Base-by-base conservation (phyloP, 2,888 invertebrate genomes). In the Rotaria sp. region DNA sequence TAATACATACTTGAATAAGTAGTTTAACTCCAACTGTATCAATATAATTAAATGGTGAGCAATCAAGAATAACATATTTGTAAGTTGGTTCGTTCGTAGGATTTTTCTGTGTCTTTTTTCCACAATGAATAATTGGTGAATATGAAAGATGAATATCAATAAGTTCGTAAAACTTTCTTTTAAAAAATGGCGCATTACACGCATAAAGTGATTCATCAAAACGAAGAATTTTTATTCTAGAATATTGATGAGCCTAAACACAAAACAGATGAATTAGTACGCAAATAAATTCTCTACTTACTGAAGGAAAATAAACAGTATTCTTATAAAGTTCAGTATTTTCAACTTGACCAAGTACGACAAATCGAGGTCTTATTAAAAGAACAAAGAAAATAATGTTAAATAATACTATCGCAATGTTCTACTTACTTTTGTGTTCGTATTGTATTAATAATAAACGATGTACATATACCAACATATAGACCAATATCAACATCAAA, bases 1-100 rank as follows among this genome's bases (percentile, higher is more conserved):
- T 35, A 0, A 2, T 15, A 10, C 88, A 48, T 88, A 90, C 90
- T 88, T 89, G 88, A 75, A 88, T 88, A 26, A 90, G 87, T 26
- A 89, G 88, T 88, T 90, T 90, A 13, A 90, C 90, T 0, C 90
- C 90, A 86, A 90, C 89, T 13, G 89, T 89, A 87, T 90, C 90
- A 15, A 90, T 89, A 86, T 89, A 90, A 85, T 89, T 89, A 89
- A 90, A 89, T 5, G 89, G 89, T n/a, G 91, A 91, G 88, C 91
- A 92, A 88, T 92, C 92, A 85, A 91, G 87, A 87, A 91, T 89
- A 75, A 90, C 88, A 55, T 26, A 75, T 75, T 75, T 75, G n/a
- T 35, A 67, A 4, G 15, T 18, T 4, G 15, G n/a, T 67, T 67
- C 67, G 3, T 18, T 13, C 5, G 1, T 18, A 5, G 7, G 1